Conservation (phyloP, 2,113 vertebrate species). For the Prolemur simus region DNA sequence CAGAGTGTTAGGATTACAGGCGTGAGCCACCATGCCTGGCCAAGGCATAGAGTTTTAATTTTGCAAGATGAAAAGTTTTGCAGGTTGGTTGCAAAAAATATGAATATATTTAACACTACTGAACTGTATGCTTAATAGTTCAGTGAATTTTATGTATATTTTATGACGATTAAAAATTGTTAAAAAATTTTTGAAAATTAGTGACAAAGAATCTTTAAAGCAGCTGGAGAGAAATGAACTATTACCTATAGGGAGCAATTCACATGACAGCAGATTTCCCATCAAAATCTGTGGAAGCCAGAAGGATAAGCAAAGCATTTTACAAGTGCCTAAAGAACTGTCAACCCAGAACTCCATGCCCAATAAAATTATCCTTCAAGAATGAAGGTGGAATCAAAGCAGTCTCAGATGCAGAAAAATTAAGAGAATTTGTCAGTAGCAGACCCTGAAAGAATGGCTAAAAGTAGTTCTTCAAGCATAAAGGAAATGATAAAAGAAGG, state of each 20-base stretch:
- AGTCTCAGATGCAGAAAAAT: background rate
- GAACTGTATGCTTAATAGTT: background rate
- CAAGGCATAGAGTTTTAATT: background rate
- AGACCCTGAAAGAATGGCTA: constrained; percentile 30
- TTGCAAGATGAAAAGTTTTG: constrained; percentile 6
- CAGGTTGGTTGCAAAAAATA: background rate
- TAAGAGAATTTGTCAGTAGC: constrained; percentile 1
- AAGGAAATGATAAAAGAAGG: constrained; percentile 27
- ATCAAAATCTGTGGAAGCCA: constrained; percentile 2
- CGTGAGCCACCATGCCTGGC: too few species aligned
- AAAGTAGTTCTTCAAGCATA: constrained; percentile 9
- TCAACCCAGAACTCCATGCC: constrained; percentile 22
- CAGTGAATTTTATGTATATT: constrained; percentile 8
- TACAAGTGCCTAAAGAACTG: background rate
- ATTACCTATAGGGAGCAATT: background rate
- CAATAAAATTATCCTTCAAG: constrained; percentile 13
- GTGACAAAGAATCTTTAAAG: background rate
- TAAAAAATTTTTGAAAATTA: background rate
- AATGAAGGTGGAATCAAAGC: background rate
- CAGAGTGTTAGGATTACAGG: too few species aligned
- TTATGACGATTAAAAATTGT: background rate
- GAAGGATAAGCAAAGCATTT: background rate
- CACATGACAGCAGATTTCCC: background rate
- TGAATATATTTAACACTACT: constrained; percentile 20
- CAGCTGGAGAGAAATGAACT: constrained; percentile 21